These are phyloP conservation scores for Gryon sp. DNA, from an alignment of 1,140 invertebrate species.

Conservation along the genomic window DNA sequence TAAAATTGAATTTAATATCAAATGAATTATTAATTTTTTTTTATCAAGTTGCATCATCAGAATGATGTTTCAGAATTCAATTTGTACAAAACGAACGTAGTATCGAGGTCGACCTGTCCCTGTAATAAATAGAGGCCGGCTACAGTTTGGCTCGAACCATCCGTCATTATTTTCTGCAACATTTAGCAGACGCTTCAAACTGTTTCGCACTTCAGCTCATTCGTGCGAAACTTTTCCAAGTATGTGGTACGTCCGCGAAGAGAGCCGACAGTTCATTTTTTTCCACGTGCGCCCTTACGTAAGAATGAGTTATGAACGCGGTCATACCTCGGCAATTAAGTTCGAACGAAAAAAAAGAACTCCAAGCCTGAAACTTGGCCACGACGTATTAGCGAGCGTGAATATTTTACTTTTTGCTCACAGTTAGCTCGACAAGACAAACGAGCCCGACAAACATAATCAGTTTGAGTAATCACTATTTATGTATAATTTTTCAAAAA, in stretches of 20 bases:
- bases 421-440: constrained; percentile 30
- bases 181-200: constrained; percentile 79
- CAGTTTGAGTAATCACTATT: constrained; percentile 25
- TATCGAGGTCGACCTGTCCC: neutral
- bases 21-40: too few species aligned
- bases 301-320: constrained; percentile 76
- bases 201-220: constrained; percentile 74
- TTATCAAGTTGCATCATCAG: too few species aligned
- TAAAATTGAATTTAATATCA: too few species aligned
- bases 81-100: constrained; percentile 1
- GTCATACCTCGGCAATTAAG: constrained; percentile 55
- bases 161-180: constrained; percentile 80
- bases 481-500: too few species aligned
- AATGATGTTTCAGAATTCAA: too few species aligned
- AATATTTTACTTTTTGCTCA: constrained; percentile 54
- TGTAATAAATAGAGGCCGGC: constrained; percentile 48
- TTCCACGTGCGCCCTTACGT: constrained; percentile 49
- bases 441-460: constrained; percentile 37
- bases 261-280: constrained; percentile 41
- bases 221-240: constrained; percentile 77
- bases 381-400: constrained; percentile 17
- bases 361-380: constrained; percentile 38
- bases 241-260: constrained; percentile 70
- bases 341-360: constrained; percentile 32
- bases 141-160: constrained; percentile 66